Evolutionary conservation across 2,888 invertebrate species (phyloP), one percentile per base, ranked within the genome.

Genomic region (Ernsta delagoae): DNA sequence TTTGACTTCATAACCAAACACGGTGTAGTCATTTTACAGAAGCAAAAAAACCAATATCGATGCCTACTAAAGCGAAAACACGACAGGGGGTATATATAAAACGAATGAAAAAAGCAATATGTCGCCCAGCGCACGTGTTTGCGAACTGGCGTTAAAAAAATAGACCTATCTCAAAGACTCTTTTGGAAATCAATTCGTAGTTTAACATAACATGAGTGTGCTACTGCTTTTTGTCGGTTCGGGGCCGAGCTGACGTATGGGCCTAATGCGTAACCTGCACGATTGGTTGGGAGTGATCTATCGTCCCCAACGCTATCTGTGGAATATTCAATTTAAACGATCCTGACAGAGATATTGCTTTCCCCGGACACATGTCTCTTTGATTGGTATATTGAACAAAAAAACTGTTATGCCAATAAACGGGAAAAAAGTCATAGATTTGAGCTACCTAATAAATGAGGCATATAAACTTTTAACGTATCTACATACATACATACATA

Each of bases 91-190:
- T n/a, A n/a, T 80, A 83, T 82, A 86, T 80, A 83, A 85, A 87
- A 83, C 83, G 84, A 83, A 83, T 83, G 84, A 87, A 86, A 88
- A 87, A 88, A 87, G 85, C 88, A 90, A 90, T 90, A 90, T 86
- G 84, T 86, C 83, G 78, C 77, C 75, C 71, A 77, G 78, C 83
- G 77, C 86, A 85, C 82, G 80, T 89, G 88, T 89, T 89, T 87
- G 87, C 81, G 79, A 83, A 82, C 80, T 80, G 73, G 77, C 78
- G 83, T 85, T 86, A 85, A 88, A 80, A 87, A 87, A 86, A 85
- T 82, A 84, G 80, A 80, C 79, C 76, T 76, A 77, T 81, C 82
- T 83, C 85, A 83, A 83, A 85, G 79, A 81, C 82, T 83, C 77
- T 82, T 77, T 70, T 69, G 79, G 79, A 83, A 86, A 88, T 89